Evolutionary conservation across 2,113 vertebrate genomes (phyloP).

Genomic region (Vulpes vulpes): DNA sequence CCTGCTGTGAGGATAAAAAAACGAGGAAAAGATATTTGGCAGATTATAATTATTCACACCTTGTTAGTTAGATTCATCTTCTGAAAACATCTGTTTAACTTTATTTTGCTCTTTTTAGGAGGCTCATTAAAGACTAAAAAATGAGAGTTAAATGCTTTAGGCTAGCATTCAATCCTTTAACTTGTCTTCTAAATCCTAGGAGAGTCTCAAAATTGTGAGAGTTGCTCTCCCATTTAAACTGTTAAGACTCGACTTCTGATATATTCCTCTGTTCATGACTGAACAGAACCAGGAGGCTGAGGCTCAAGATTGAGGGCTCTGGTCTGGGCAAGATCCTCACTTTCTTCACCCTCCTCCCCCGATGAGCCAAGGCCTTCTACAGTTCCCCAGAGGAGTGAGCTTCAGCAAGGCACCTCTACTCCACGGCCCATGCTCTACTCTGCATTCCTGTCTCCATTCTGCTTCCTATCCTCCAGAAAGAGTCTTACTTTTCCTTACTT

Average conservation of each 20-base stretch:
- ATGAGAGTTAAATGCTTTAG: background rate
- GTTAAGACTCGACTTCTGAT: background rate
- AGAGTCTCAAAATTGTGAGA: constrained; percentile 10
- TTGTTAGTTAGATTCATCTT: background rate
- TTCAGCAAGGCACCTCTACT: background rate
- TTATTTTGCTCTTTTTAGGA: background rate
- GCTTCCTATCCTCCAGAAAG: background rate
- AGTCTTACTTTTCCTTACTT: background rate
- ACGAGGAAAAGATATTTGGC: background rate
- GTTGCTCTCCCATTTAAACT: background rate
- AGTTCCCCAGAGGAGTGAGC: no score
- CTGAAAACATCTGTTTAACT: background rate
- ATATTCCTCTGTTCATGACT: background rate
- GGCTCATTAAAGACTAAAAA: background rate
- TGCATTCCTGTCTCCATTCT: background rate
- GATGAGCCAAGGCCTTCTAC: no score
- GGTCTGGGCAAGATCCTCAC: background rate
- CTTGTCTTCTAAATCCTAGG: background rate
- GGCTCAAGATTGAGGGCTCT: background rate
- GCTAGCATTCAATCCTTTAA: background rate
- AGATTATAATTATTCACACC: constrained; percentile 33
- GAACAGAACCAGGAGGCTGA: background rate
- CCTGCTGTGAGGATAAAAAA: background rate
- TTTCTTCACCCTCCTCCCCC: background rate
- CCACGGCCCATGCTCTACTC: background rate